Evolutionary conservation across 2,113 vertebrate species (phyloP).

Genomic region (Malaclemys terrapin): DNA sequence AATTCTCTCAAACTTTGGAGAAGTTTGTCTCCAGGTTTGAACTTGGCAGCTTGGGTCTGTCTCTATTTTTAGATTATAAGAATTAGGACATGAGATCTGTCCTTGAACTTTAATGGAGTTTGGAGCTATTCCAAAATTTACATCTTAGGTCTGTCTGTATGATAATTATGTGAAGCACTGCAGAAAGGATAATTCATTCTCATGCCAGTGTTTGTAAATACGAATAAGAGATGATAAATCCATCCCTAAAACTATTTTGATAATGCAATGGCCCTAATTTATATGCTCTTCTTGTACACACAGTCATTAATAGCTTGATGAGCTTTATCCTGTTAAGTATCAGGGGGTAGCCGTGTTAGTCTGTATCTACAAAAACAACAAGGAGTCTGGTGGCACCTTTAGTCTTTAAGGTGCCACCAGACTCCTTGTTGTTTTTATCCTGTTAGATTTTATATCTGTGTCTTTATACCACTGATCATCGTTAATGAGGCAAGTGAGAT

Average conservation of each 20-base stretch:
- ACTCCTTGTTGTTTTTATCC: neutral
- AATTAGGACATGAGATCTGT: neutral
- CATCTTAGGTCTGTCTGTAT: neutral
- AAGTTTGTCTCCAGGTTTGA: neutral
- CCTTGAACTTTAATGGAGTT: neutral
- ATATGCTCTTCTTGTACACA: neutral
- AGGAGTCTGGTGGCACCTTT: too few species aligned
- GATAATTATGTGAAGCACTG: neutral
- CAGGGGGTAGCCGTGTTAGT: too few species aligned
- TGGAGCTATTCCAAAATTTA: neutral
- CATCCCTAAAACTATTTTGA: neutral
- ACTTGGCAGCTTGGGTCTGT: neutral
- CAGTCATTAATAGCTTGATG: fast-evolving
- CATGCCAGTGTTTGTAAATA: neutral
- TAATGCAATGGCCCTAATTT: neutral
- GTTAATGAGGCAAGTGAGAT: neutral
- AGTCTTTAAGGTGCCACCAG: too few species aligned
- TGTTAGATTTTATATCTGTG: neutral
- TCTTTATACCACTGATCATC: neutral
- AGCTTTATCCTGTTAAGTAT: neutral
- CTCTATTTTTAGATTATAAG: neutral
- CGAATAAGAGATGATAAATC: neutral
- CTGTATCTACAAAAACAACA: too few species aligned
- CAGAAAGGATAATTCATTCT: neutral
- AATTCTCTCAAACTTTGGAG: neutral